Evolutionary conservation across 2,888 invertebrate genomes (phyloP).

Genomic region (Morpho helenor): DNA sequence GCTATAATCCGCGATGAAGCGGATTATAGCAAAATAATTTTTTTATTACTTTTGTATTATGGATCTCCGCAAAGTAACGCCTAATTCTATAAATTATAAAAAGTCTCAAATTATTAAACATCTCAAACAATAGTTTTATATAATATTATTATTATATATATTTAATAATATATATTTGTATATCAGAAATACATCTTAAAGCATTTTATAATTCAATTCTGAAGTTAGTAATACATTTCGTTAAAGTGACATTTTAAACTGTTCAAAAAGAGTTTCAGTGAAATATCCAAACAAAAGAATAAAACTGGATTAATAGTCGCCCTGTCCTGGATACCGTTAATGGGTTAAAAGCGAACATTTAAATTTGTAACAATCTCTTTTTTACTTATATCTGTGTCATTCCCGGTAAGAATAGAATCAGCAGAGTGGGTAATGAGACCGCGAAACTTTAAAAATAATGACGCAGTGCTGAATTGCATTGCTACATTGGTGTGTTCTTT

Average conservation of each 20-base stretch:
- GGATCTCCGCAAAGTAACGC: too few species aligned
- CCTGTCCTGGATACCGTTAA: constrained; percentile 7
- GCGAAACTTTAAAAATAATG: not conserved
- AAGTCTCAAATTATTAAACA: too few species aligned
- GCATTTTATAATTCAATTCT: not conserved
- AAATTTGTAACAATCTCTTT: constrained; percentile 3
- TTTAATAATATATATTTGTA: too few species aligned
- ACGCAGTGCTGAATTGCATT: too few species aligned
- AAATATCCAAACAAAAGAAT: constrained; percentile 14
- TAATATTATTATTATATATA: too few species aligned
- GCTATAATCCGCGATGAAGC: too few species aligned
- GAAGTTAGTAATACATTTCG: not conserved
- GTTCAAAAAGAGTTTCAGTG: constrained; percentile 22
- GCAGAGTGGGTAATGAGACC: not conserved
- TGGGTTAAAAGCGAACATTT: constrained; percentile 9
- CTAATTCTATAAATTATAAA: too few species aligned
- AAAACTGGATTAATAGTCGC: constrained; percentile 9
- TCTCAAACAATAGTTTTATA: too few species aligned
- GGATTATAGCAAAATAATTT: too few species aligned
- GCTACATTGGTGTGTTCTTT: too few species aligned
- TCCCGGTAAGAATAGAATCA: constrained; percentile 3
- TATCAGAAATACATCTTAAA: not conserved
- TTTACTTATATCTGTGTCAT: constrained; percentile 1
- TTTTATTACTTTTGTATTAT: too few species aligned
- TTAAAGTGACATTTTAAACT: not conserved